Conservation (phyloP, 2,113 vertebrate species). For the Oenanthe oenanthe region DNA sequence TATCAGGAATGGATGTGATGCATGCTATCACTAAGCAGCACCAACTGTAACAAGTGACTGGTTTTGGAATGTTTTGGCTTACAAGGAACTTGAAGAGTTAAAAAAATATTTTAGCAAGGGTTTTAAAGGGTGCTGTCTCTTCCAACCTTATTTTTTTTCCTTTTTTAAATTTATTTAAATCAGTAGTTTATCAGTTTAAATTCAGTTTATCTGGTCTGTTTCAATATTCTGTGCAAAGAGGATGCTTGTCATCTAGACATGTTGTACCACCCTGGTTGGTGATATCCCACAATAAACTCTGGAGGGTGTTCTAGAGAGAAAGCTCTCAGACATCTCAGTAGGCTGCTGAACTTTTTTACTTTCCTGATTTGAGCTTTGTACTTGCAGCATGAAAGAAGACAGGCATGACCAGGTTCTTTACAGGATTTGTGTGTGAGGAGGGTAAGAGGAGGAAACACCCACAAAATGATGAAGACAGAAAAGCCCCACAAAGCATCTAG, state of each 20-base stretch:
- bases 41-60: not conserved
- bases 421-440: not conserved
- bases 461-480: not conserved
- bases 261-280: not conserved
- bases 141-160: not conserved
- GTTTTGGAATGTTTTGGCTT: not conserved
- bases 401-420: not conserved
- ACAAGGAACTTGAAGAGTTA: not conserved
- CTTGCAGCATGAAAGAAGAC: not conserved
- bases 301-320: not conserved
- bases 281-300: not conserved
- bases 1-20: not conserved
- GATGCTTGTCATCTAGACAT: not conserved
- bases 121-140: not conserved
- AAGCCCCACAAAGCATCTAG: not conserved
- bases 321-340: not conserved
- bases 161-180: not conserved
- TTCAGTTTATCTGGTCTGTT: not conserved
- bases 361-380: not conserved
- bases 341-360: not conserved
- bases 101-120: not conserved
- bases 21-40: not conserved
- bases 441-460: fast-evolving
- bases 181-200: not conserved
- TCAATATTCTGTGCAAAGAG: not conserved